phyloP scores from a whole-genome alignment of 2,888 invertebrate species.

The Stenoptilia bipunctidactyla region DNA sequence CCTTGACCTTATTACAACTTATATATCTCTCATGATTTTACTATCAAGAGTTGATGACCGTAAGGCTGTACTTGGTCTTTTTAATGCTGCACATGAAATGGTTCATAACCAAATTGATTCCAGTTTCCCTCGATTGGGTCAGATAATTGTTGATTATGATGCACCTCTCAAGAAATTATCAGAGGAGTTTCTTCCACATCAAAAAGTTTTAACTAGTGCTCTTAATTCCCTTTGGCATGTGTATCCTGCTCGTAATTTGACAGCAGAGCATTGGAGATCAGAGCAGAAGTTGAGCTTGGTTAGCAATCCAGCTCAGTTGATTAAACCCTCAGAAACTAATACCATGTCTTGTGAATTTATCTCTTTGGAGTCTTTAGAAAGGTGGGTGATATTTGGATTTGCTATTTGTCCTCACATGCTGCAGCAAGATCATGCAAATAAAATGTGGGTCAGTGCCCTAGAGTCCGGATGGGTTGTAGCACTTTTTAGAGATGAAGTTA shows the following conservation, averaged over 20 bases:
- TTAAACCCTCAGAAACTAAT: slow-evolving; percentile 95
- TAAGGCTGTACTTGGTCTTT: slow-evolving; percentile 95
- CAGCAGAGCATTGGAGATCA: slow-evolving; percentile 94
- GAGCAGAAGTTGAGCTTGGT: slow-evolving; percentile 94
- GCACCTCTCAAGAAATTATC: slow-evolving; percentile 93
- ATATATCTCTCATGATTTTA: slow-evolving; percentile 96
- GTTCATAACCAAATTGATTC: slow-evolving; percentile 90
- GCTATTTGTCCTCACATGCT: slow-evolving; percentile 91
- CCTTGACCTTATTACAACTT: slow-evolving; percentile 93
- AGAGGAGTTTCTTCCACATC: slow-evolving; percentile 97
- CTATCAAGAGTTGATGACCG: slow-evolving; percentile 98
- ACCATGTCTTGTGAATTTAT: slow-evolving; percentile 98
- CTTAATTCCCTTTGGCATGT: slow-evolving; percentile 89
- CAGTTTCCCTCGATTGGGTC: slow-evolving; percentile 95
- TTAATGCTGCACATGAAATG: slow-evolving; percentile 98
- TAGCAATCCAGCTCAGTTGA: slow-evolving; percentile 92
- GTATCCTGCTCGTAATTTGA: slow-evolving; percentile 89
- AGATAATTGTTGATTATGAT: slow-evolving; percentile 98
- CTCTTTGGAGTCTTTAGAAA: slow-evolving; percentile 94
- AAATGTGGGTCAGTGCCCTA: slow-evolving; percentile 92
- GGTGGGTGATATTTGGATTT: slow-evolving; percentile 97
- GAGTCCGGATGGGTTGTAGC: slow-evolving; percentile 96
- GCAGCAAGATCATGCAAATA: slow-evolving; percentile 85
- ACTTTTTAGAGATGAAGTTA: slow-evolving; percentile 96
- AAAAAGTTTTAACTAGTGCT: slow-evolving; percentile 87